Percentiles rank a stretch among this genome's conserved stretches.
Conservation (phyloP, 2,797 vertebrate species). For the Mormyrus hasselquistii region DNA sequence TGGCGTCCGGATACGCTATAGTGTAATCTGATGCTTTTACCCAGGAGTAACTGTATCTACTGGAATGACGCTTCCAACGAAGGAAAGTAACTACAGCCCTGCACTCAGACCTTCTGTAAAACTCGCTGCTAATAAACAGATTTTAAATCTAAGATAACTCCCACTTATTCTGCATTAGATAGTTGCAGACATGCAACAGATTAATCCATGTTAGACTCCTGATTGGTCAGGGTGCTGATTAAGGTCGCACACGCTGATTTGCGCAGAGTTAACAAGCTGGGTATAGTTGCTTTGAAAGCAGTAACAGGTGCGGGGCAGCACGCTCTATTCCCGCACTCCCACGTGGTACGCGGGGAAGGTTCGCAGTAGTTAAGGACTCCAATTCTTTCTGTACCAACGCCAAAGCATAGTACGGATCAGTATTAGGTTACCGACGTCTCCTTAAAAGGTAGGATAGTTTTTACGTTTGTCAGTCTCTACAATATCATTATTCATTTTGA, state of each 20-base stretch:
- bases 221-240: neutral
- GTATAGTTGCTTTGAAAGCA: neutral
- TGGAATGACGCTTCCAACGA: neutral
- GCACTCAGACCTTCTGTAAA: neutral
- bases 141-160: neutral
- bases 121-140: neutral
- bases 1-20: neutral
- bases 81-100: neutral
- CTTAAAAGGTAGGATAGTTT: neutral
- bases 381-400: neutral
- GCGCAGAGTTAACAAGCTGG: neutral
- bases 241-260: neutral
- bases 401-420: neutral
- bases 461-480: neutral
- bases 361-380: neutral
- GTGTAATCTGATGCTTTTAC: neutral
- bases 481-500: neutral
- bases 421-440: neutral
- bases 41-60: neutral
- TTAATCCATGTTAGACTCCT: neutral
- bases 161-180: neutral
- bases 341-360: neutral
- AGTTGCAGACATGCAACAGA: neutral
- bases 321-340: neutral
- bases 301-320: neutral